These are phyloP conservation scores for Chalcosyrphus nemorum DNA, from an alignment of 2,888 invertebrate genomes.

Conservation along the genomic window DNA sequence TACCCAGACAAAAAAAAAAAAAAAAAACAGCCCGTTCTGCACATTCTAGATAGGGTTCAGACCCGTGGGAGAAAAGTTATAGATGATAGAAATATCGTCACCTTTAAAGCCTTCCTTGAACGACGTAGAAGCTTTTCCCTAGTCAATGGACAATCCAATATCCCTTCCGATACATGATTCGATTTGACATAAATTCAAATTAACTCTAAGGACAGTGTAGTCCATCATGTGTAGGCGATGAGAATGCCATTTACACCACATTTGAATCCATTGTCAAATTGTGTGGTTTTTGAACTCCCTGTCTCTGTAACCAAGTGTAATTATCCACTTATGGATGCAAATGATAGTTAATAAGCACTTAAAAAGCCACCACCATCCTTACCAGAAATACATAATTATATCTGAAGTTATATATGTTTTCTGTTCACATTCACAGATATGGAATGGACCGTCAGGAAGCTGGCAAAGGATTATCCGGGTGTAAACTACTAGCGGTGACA, in stretches of 20 bases:
- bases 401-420: not conserved
- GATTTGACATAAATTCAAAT: too few relatives aligned
- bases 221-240: not conserved
- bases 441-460: constrained; percentile 83
- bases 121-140: too few relatives aligned
- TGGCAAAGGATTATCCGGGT: constrained; percentile 86
- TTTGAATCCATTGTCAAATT: not conserved
- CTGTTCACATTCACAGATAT: constrained; percentile 82
- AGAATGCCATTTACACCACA: not conserved
- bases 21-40: too few relatives aligned
- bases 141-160: too few relatives aligned
- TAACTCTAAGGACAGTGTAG: too few relatives aligned
- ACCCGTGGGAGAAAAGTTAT: too few relatives aligned
- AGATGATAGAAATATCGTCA: too few relatives aligned
- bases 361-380: not conserved
- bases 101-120: too few relatives aligned
- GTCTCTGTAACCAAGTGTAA: not conserved
- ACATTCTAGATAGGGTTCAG: too few relatives aligned
- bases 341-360: not conserved
- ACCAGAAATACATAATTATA: too few relatives aligned
- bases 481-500: constrained; percentile 89
- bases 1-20: too few relatives aligned
- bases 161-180: too few relatives aligned
- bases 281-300: not conserved
- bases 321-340: not conserved